These are phyloP conservation scores for Poecilobothrus nobilitatus DNA, from an alignment of 2,888 invertebrate species.

Conservation along the genomic window DNA sequence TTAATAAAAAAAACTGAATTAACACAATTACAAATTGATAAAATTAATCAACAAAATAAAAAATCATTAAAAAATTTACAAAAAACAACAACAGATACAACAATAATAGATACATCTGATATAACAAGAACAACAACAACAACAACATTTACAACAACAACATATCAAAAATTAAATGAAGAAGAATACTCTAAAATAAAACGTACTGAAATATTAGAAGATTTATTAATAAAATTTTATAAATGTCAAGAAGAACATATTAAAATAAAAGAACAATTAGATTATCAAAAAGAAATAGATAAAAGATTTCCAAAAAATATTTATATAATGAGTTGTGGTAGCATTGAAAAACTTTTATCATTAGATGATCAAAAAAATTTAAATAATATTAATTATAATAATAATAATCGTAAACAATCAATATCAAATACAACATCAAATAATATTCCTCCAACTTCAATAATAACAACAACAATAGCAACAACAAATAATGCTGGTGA, in stretches of 20 bases:
- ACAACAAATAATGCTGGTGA: slow-evolving; percentile 17
- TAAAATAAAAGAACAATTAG: slow-evolving; percentile 34
- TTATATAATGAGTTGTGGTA: slow-evolving; percentile 12
- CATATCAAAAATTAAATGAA: no score
- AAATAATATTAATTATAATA: slow-evolving; percentile 6
- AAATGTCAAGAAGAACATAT: slow-evolving; percentile 32
- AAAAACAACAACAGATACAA: neutral
- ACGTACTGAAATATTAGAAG: slow-evolving; percentile 34
- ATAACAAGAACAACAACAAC: neutral
- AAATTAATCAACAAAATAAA: neutral
- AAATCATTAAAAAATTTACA: neutral
- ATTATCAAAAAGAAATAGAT: slow-evolving; percentile 24
- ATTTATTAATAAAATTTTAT: slow-evolving; percentile 41
- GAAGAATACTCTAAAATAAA: slow-evolving; percentile 14
- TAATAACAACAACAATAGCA: slow-evolving; percentile 15
- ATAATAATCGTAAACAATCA: slow-evolving; percentile 6
- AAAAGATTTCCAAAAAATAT: slow-evolving; percentile 20
- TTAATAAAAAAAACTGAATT: neutral
- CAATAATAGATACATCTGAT: neutral
- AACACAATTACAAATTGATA: neutral
- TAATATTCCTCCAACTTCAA: neutral
- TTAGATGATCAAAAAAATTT: slow-evolving; percentile 9
- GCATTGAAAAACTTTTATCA: slow-evolving; percentile 10
- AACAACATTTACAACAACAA: neutral
- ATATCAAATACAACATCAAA: slow-evolving; percentile 22